Evolutionary conservation across 1,140 invertebrate species (phyloP).

Genomic region (Lordiphosa stackelbergi): DNA sequence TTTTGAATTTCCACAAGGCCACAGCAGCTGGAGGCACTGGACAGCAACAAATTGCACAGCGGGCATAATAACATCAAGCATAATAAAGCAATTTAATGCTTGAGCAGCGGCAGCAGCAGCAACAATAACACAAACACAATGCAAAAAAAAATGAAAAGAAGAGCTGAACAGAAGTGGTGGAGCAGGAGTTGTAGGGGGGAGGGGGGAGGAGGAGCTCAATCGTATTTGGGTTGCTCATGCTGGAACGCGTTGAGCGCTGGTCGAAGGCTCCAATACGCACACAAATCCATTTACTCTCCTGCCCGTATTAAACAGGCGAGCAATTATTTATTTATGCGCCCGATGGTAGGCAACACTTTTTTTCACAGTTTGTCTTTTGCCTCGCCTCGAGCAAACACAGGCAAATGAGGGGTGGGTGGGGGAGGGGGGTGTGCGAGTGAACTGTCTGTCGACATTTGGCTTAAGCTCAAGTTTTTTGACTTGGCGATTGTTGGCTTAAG

Average conservation of each 20-base stretch:
- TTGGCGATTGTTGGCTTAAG: too few species aligned
- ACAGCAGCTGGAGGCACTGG: conserved; percentile 15
- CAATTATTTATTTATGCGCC: conserved; percentile 31
- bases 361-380: conserved; percentile 8
- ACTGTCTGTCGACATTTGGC: too few species aligned
- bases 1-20: conserved; percentile 35
- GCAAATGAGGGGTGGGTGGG: background rate
- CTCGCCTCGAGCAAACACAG: conserved; percentile 1
- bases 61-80: conserved; percentile 63
- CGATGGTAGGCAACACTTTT: conserved; percentile 27
- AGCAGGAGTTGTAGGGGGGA: background rate
- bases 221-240: conserved; percentile 42
- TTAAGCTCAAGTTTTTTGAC: too few species aligned
- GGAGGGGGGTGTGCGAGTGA: too few species aligned
- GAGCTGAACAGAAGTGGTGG: background rate
- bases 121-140: conserved; percentile 23
- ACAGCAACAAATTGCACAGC: conserved; percentile 53
- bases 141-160: background rate
- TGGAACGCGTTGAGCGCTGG: conserved; percentile 11
- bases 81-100: conserved; percentile 71
- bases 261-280: too few species aligned
- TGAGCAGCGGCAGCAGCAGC: conserved; percentile 37
- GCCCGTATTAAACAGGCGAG: background rate
- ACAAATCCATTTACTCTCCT: too few species aligned
- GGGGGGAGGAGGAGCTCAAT: conserved; percentile 32